Percentiles rank a stretch among this genome's conserved stretches.
Evolutionary conservation across 2,888 invertebrate species (phyloP).

Genomic region (Vanessa cardui): DNA sequence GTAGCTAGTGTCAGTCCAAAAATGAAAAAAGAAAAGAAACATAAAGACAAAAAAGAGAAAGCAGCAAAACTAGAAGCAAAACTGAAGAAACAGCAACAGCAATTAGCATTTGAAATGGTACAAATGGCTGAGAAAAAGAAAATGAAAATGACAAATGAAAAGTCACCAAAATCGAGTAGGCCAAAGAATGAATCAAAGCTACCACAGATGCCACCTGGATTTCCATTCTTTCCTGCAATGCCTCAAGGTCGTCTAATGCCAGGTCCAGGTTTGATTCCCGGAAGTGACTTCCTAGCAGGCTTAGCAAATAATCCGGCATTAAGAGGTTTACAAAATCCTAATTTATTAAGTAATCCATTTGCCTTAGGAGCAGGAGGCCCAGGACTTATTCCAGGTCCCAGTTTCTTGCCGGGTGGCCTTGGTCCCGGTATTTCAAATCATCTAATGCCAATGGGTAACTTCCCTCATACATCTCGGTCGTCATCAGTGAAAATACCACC

Average conservation of each 20-base stretch:
- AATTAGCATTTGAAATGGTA: slow-evolving; percentile 70
- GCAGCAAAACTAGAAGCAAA: slow-evolving; percentile 74
- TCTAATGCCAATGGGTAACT: slow-evolving; percentile 76
- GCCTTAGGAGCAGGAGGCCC: slow-evolving; percentile 81
- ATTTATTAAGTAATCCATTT: slow-evolving; percentile 79
- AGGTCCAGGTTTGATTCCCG: slow-evolving; percentile 76
- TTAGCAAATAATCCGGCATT: slow-evolving; percentile 75
- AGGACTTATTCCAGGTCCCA: slow-evolving; percentile 84
- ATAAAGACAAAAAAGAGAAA: slow-evolving; percentile 79
- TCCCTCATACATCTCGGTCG: slow-evolving; percentile 83
- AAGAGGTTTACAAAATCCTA: slow-evolving; percentile 67
- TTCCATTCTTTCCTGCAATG: slow-evolving; percentile 74
- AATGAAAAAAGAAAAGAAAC: slow-evolving; percentile 83
- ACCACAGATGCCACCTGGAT: slow-evolving; percentile 71
- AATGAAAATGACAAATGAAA: slow-evolving; percentile 62
- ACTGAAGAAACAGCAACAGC: slow-evolving; percentile 76
- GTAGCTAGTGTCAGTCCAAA: slow-evolving; percentile 82
- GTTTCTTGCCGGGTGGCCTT: slow-evolving; percentile 64
- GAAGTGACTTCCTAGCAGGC: slow-evolving; percentile 68
- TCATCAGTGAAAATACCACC: slow-evolving; percentile 82
- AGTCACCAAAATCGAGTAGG: slow-evolving; percentile 67
- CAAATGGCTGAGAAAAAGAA: slow-evolving; percentile 65
- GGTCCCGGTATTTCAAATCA: slow-evolving; percentile 76
- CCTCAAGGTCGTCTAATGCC: slow-evolving; percentile 77
- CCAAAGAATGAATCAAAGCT: slow-evolving; percentile 72